These are phyloP conservation scores for Eulemur albifrons DNA, from an alignment of 2,797 vertebrate species.

Conservation along the genomic window DNA sequence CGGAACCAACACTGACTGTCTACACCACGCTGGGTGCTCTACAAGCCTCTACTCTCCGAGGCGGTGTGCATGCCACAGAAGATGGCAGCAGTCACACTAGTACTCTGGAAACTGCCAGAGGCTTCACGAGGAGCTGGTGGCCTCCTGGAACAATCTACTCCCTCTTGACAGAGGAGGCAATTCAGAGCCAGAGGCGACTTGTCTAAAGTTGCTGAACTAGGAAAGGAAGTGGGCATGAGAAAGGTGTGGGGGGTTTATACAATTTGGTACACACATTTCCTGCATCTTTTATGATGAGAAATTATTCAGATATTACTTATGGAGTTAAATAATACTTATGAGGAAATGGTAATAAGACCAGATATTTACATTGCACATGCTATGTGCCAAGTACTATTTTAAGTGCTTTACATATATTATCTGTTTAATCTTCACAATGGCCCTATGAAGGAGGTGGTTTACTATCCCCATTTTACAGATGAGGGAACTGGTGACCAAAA, in stretches of 20 bases:
- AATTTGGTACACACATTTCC: not conserved
- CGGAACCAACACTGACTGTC: not conserved
- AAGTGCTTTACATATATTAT: not conserved
- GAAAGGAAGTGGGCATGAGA: not conserved
- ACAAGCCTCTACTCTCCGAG: not conserved
- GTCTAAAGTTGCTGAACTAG: not conserved
- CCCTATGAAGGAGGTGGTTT: not conserved
- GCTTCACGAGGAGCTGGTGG: not conserved
- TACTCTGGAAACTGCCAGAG: not conserved
- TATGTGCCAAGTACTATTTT: not conserved
- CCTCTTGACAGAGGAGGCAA: not conserved
- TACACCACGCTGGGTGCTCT: accelerated
- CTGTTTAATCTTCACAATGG: not conserved
- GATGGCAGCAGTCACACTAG: not conserved
- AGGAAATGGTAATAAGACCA: not conserved
- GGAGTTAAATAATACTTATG: not conserved
- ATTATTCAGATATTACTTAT: not conserved
- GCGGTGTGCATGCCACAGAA: accelerated
- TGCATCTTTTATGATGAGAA: not conserved
- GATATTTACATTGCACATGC: not conserved
- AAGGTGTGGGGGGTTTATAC: not conserved
- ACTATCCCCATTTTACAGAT: not conserved
- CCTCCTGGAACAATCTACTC: not conserved
- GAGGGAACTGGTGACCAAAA: not conserved
- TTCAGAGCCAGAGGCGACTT: not conserved